These are phyloP conservation scores for Bombus ignitus DNA, from an alignment of 1,140 invertebrate genomes.

Conservation along the genomic window DNA sequence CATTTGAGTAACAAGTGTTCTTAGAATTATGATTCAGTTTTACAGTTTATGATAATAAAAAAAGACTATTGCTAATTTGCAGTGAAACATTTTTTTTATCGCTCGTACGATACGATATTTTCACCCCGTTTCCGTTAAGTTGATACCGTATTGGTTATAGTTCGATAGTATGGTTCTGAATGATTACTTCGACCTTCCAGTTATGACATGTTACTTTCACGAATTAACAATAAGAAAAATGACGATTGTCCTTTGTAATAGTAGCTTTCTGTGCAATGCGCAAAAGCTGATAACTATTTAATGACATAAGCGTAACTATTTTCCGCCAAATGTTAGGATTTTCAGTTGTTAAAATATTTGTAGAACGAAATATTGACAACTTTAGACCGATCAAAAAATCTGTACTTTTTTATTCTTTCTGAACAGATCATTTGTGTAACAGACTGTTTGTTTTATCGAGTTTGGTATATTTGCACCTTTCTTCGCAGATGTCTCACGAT, in stretches of 20 bases:
- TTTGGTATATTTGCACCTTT: neutral
- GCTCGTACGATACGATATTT: too few species aligned
- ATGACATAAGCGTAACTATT: neutral
- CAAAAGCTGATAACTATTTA: neutral
- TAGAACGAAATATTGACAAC: neutral
- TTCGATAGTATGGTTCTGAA: too few species aligned
- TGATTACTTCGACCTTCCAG: neutral
- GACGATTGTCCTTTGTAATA: neutral
- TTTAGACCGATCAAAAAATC: neutral
- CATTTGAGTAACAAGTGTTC: constrained; percentile 19
- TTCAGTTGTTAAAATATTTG: neutral
- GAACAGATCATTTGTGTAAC: neutral
- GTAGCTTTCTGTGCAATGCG: neutral
- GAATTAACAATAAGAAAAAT: constrained; percentile 4
- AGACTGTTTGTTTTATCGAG: neutral
- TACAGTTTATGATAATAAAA: neutral
- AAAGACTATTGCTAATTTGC: neutral
- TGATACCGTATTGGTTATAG: neutral
- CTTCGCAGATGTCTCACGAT: constrained; percentile 68
- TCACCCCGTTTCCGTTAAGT: neutral
- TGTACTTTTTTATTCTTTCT: neutral
- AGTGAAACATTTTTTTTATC: neutral
- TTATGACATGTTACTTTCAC: neutral
- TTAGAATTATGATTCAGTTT: neutral
- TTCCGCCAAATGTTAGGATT: neutral